Conservation (phyloP, 2,888 invertebrate genomes). For the Brachynemurus nebulosus region DNA sequence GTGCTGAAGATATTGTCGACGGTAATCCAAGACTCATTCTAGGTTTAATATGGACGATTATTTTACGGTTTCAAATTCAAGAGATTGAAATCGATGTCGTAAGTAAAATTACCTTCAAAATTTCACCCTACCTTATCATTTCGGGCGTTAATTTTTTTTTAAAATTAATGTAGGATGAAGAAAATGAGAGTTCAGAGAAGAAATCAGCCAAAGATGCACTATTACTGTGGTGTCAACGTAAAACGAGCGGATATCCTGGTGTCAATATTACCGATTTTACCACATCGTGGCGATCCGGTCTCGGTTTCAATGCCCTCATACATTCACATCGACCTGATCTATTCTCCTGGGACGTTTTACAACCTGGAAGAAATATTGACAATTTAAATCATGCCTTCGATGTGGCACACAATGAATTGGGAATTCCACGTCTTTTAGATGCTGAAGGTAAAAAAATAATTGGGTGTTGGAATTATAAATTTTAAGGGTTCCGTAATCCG, state of each 20-base stretch:
- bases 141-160: background rate
- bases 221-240: conserved; percentile 95
- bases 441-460: conserved; percentile 55
- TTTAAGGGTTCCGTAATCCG: background rate
- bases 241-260: conserved; percentile 86
- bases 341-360: conserved; percentile 72
- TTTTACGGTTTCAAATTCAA: conserved; percentile 96
- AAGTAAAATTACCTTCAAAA: conserved; percentile 28
- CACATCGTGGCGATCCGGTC: conserved; percentile 89
- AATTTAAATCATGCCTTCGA: conserved; percentile 98
- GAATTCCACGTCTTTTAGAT: conserved; percentile 84
- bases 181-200: conserved; percentile 93
- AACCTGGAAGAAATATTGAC: conserved; percentile 73
- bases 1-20: conserved; percentile 98
- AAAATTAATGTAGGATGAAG: conserved; percentile 57
- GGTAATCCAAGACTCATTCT: conserved; percentile 94
- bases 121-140: background rate
- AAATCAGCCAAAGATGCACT: conserved; percentile 98
- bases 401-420: conserved; percentile 81
- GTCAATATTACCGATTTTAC: conserved; percentile 84
- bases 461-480: background rate
- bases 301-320: conserved; percentile 97
- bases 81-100: conserved; percentile 96
- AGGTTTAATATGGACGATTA: conserved; percentile 98
- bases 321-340: conserved; percentile 95